Base-by-base conservation (phyloP, 2,113 vertebrate genomes). In the Trichomycterus rosablanca region DNA sequence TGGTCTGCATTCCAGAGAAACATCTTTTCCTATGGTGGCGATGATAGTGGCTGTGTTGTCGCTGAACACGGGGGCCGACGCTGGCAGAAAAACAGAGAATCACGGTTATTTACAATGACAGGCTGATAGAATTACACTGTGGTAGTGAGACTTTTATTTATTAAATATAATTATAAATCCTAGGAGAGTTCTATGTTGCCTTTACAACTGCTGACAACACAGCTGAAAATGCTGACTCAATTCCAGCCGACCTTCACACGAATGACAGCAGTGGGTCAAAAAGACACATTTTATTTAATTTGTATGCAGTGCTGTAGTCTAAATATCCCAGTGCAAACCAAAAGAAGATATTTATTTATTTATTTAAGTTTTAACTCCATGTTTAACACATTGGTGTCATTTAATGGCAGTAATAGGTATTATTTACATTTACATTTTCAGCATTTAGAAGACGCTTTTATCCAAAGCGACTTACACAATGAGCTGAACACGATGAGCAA, bases 1-100 rank as follows among this genome's bases (percentile, higher is more conserved):
- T 1, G 95, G 93, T 74, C 89, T 91, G 76, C 95, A 98, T 23
- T 95, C 92, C 18, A 97, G 80, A 7, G 82, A 54, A 14, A 93
- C 84, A 53, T 95, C 92, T 77, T 82, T 92, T 26, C 87, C 91
- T 22, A 92, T 90, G 2, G 93, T 94, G 46, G 94, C 83, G 59
- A 94, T 88, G 74, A 95, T 80, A 75, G 77, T 89, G 42, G 89
- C 28, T n/a, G 92, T 89, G 71, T 85, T 90, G 50, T 78, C 46
- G 18, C 88, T 83, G 63, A 98, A 98, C 22, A 81, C 68, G 0
- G 95, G 95, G 52, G 93, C 87, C 4, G 93, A 95, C 11, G 94
- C 95, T 98, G 81, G 74, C 63, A 12, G 26, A 7, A 20, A 34
- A 23, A 74, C 7, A 70, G 19, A 63, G 8, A 22, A n/a, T 8